A percentile compares a stretch with the other conserved stretches of the same genome.
These are phyloP conservation scores for Pantala flavescens DNA, from an alignment of 1,140 invertebrate species.

Conservation along the genomic window DNA sequence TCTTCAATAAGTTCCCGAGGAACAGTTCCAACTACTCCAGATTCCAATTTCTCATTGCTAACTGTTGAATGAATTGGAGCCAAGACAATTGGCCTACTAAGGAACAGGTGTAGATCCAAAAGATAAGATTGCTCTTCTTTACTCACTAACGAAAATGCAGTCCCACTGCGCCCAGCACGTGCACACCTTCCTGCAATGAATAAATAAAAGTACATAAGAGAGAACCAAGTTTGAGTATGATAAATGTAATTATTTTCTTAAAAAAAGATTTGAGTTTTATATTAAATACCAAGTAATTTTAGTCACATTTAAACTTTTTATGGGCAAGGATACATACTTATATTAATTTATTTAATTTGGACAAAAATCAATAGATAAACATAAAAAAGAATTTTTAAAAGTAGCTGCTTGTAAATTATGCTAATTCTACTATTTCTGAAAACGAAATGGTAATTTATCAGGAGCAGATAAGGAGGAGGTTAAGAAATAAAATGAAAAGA, in stretches of 20 bases:
- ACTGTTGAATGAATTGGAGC: conserved; percentile 34
- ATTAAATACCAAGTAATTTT: conserved; percentile 2
- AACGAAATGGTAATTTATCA: too few species aligned
- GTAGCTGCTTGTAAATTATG: too few species aligned
- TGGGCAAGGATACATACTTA: too few species aligned
- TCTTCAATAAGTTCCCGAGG: conserved; percentile 76
- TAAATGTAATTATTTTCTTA: neutral
- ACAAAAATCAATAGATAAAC: too few species aligned
- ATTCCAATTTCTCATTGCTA: conserved; percentile 31
- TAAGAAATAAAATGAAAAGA: too few species aligned
- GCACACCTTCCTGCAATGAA: conserved; percentile 74
- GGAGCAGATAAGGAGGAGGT: too few species aligned
- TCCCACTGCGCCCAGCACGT: conserved; percentile 80
- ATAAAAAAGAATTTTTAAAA: too few species aligned
- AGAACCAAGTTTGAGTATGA: neutral
- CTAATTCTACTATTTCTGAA: too few species aligned
- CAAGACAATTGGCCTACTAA: conserved; percentile 62
- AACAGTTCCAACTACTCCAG: conserved; percentile 59
- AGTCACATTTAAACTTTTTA: too few species aligned
- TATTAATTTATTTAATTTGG: too few species aligned
- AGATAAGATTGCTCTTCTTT: conserved; percentile 87
- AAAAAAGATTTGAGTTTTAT: too few species aligned
- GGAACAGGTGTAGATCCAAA: conserved; percentile 87
- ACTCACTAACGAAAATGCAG: conserved; percentile 77
- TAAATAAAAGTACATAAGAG: conserved; percentile 24